phyloP scores from a whole-genome alignment of 2,113 vertebrate genomes.

The Chaetops frenatus region DNA sequence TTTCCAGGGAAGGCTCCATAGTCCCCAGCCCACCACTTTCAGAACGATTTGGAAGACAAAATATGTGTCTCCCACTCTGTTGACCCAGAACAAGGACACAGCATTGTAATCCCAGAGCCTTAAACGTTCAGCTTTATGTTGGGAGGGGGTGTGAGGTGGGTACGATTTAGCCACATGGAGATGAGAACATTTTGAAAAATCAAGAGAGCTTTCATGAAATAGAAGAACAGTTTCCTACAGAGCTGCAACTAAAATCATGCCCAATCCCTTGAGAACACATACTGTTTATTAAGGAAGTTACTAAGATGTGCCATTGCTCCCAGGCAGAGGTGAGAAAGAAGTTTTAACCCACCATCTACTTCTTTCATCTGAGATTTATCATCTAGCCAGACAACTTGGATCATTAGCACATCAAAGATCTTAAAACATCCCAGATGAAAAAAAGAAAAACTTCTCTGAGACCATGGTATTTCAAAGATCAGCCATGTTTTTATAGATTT shows the following conservation, averaged over 20 bases:
- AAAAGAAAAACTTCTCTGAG: background rate
- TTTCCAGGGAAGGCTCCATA: background rate
- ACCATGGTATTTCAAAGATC: background rate
- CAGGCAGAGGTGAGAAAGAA: conserved; percentile 12
- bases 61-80: background rate
- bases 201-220: background rate
- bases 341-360: background rate
- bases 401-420: conserved; percentile 38
- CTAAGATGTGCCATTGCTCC: background rate
- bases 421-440: background rate
- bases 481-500: background rate
- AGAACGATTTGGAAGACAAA: background rate
- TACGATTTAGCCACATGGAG: accelerated
- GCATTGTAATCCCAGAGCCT: background rate
- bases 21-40: background rate
- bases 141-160: background rate
- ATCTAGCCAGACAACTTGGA: background rate
- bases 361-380: conserved; percentile 35
- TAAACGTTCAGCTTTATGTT: background rate
- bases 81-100: background rate
- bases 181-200: background rate
- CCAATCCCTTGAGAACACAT: background rate
- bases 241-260: background rate
- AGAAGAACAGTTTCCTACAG: background rate
- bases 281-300: background rate